Conservation (phyloP, 2,797 vertebrate species). For the Notolepis coatsorum region DNA sequence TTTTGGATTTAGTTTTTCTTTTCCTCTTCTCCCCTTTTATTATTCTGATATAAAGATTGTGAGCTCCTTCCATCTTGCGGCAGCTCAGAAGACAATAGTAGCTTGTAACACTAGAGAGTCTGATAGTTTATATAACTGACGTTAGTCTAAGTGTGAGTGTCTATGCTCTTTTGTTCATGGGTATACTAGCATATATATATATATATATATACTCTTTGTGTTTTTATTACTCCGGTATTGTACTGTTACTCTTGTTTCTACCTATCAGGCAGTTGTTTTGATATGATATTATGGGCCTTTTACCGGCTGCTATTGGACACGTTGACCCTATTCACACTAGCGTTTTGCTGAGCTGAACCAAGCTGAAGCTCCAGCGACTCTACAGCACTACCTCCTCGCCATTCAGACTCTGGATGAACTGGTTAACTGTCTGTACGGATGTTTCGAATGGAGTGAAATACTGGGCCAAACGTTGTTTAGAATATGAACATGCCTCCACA, state of each 20-base stretch:
- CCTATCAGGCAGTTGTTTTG: conserved; percentile 50
- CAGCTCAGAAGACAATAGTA: conserved; percentile 62
- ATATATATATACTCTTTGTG: conserved; percentile 49
- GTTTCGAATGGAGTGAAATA: too few relatives aligned
- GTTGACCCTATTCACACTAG: conserved; percentile 71
- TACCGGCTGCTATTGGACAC: conserved; percentile 36
- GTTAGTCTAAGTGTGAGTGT: conserved; percentile 52
- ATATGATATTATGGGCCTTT: conserved; percentile 39
- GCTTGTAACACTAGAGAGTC: conserved; percentile 63
- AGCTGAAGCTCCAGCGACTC: too few relatives aligned
- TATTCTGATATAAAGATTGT: conserved; percentile 63
- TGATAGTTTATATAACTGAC: conserved; percentile 65
- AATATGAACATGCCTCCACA: too few relatives aligned
- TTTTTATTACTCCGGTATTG: conserved; percentile 64
- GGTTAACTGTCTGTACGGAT: too few relatives aligned
- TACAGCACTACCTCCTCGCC: too few relatives aligned
- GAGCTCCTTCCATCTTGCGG: conserved; percentile 57
- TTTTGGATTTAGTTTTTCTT: conserved; percentile 80
- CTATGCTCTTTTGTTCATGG: conserved; percentile 61
- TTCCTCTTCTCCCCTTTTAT: conserved; percentile 49
- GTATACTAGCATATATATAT: conserved; percentile 48
- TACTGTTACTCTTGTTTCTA: conserved; percentile 61
- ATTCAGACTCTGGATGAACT: too few relatives aligned
- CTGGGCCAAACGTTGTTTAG: too few relatives aligned
- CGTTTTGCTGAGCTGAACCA: conserved; percentile 62